Evolutionary conservation across 2,888 invertebrate species (phyloP), one percentile per base, ranked within the genome.

Genomic region (Orthosia gracilis): DNA sequence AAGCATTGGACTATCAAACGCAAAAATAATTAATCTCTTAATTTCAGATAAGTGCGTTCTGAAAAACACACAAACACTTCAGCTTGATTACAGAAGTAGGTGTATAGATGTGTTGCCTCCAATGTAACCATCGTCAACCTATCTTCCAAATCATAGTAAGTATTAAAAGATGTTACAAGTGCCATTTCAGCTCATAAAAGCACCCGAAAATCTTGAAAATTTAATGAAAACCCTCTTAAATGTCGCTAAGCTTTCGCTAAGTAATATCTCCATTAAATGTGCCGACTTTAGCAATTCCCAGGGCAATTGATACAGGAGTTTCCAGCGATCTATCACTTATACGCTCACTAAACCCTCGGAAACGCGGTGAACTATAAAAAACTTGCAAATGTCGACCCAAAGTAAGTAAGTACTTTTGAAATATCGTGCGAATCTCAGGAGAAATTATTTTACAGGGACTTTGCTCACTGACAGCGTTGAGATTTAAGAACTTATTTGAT

Each of bases 291-390:
- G 61, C 49, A 21, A 62, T 65, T 12, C 69, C 45, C 31, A 67
- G 49, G 52, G 83, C 63, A 69, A 66, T 58, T 66, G 73, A 58
- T 69, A 74, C 9, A 61, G 3, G 45, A 82, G 68, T 78, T 80
- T 23, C 15, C 26, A 58, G 45, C 64, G 47, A 79, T 79, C 63
- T 72, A 79, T 85, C 79, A 82, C 76, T 79, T 75, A 61, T 57
- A 69, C 54, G 65, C 15, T 59, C 71, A 62, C 63, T 55, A 73
- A 82, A 75, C 52, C 69, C 61, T 45, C 11, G 26, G n/a, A 13
- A 49, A 67, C 23, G 67, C 64, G 52, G 50, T 54, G 80, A 75
- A 75, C 68, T 68, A 65, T 82, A 65, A 83, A 66, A 70, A 83
- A 73, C 50, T 78, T 67, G 21, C 21, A 4, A 73, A 67, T 76